These are phyloP conservation scores for Adoxophyes honmai DNA, from an alignment of 1,140 invertebrate species.

Conservation along the genomic window DNA sequence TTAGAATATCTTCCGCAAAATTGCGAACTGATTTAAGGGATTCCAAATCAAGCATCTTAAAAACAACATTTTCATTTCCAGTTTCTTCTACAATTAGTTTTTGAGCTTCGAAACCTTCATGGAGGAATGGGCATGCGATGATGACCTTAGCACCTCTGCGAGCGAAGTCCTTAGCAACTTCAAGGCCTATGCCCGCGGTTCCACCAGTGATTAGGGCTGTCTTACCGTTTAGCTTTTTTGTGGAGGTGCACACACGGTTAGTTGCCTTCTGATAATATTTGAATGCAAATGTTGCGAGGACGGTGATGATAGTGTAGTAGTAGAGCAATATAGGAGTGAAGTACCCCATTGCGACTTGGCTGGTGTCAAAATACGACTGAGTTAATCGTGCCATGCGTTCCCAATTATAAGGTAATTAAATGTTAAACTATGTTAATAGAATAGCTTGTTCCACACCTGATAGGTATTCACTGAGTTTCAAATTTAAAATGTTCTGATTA, in stretches of 20 bases:
- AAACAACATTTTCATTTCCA: constrained; percentile 79
- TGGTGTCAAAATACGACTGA: too few relatives aligned
- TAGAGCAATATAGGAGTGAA: too few relatives aligned
- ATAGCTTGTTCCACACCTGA: too few relatives aligned
- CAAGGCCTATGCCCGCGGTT: constrained; percentile 89
- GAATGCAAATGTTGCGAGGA: constrained; percentile 25
- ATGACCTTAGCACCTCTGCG: constrained; percentile 83
- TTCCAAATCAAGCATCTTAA: constrained; percentile 82
- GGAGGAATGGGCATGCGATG: constrained; percentile 66
- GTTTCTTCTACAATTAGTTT: constrained; percentile 80
- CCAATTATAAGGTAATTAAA: too few relatives aligned
- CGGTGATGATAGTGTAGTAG: too few relatives aligned
- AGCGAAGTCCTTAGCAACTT: constrained; percentile 83
- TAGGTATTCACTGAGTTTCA: too few relatives aligned
- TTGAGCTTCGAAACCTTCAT: constrained; percentile 49
- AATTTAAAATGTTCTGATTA: too few relatives aligned
- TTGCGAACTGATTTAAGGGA: constrained; percentile 82
- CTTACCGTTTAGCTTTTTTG: constrained; percentile 43
- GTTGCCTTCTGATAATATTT: constrained; percentile 53
- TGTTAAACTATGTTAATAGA: too few relatives aligned
- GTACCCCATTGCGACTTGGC: too few relatives aligned
- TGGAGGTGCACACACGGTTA: constrained; percentile 45
- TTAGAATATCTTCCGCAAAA: constrained; percentile 82
- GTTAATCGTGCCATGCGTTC: too few relatives aligned
- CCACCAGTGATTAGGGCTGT: constrained; percentile 83